A percentile compares a stretch with the other conserved stretches of the same genome.
Evolutionary conservation across 2,113 vertebrate genomes (phyloP).

Genomic region (Ailurus styani): DNA sequence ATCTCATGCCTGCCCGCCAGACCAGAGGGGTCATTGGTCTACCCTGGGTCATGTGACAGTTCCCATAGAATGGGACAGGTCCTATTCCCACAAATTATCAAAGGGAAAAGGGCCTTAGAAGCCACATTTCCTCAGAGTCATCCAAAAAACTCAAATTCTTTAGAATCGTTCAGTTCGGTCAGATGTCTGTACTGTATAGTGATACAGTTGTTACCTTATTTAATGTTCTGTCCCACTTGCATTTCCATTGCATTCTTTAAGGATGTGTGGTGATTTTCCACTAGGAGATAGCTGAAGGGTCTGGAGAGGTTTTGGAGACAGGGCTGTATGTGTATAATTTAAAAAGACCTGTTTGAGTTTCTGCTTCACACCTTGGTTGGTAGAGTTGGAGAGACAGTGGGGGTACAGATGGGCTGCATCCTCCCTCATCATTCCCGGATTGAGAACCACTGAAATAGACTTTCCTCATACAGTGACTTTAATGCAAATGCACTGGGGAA

Average conservation of each 20-base stretch:
- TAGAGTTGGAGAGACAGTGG: not conserved
- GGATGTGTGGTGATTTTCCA: not conserved
- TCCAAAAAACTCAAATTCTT: not conserved
- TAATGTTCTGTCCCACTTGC: not conserved
- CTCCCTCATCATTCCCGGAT: not conserved
- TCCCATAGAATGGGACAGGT: not conserved
- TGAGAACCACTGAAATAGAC: not conserved
- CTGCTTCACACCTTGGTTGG: not conserved
- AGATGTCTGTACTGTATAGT: not conserved
- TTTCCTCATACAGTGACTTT: not conserved
- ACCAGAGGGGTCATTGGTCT: too few relatives aligned
- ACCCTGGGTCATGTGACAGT: too few relatives aligned
- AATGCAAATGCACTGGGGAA: not conserved
- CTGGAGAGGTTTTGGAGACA: not conserved
- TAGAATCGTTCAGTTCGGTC: not conserved
- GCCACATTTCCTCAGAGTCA: not conserved
- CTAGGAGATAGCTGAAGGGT: not conserved
- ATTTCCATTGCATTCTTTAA: not conserved
- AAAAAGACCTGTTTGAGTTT: not conserved
- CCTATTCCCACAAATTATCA: not conserved
- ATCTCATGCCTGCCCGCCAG: not conserved
- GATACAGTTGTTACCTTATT: not conserved
- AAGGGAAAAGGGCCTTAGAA: not conserved
- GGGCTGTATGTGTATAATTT: not conserved
- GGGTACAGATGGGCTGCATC: accelerated